Evolutionary conservation across 2,113 vertebrate species (phyloP).

Genomic region (Pedionomus torquatus): DNA sequence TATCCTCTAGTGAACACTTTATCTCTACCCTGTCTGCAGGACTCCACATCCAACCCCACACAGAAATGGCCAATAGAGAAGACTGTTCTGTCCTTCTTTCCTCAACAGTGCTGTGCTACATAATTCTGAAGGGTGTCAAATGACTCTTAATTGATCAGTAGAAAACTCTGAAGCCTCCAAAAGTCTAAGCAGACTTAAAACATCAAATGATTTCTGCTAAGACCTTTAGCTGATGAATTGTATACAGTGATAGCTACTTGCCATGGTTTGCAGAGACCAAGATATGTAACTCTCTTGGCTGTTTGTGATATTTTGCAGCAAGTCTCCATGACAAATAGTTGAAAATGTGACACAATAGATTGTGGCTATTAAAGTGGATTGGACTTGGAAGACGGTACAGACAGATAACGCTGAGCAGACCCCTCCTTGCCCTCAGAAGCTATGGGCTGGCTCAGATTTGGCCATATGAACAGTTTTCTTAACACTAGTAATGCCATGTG

Average conservation of each 20-base stretch:
- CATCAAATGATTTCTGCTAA: not conserved
- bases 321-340: not conserved
- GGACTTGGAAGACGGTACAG: not conserved
- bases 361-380: not conserved
- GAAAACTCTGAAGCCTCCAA: not conserved
- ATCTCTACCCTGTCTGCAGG: not conserved
- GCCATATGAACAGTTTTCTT: not conserved
- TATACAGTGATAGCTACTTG: not conserved
- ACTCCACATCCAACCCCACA: not conserved
- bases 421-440: not conserved
- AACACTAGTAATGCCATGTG: not conserved
- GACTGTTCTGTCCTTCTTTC: not conserved
- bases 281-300: not conserved
- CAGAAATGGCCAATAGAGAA: not conserved
- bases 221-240: not conserved
- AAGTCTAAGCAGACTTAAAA: not conserved
- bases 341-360: not conserved
- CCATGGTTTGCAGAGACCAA: not conserved
- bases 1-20: not conserved
- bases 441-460: not conserved
- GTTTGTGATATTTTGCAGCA: not conserved
- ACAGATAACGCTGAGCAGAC: not conserved
- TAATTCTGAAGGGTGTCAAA: not conserved
- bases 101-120: not conserved
- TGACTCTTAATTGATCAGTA: not conserved